Base-by-base conservation (phyloP, 2,113 vertebrate species). In the Xiphophorus maculatus region DNA sequence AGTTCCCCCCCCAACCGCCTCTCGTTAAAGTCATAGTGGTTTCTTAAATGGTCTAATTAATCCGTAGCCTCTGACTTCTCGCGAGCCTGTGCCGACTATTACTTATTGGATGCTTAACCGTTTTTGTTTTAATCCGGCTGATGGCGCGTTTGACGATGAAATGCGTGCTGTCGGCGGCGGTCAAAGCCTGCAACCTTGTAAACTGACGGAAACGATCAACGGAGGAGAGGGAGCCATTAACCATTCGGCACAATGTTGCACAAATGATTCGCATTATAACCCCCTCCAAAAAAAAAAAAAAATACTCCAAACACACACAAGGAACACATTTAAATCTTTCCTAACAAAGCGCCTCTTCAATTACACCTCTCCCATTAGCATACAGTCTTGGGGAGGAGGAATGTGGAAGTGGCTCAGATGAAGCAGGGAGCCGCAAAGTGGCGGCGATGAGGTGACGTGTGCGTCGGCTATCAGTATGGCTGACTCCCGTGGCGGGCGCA, bases 341-440 rank as follows among this genome's bases (percentile, higher is more conserved):
- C 90, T 91, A 92, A 92, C 81, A 79, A 92, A 92, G 85, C 80
- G 60, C 75, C 82, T 90, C 90, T 37, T 93, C 90, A 91, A 92
- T 92, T 93, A 91, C 91, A 90, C 87, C 87, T 89, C 80, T 83
- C 77, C 80, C 82, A 92, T 93, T 93, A 90, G 78, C 90, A 90
- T 92, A 80, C 76, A 69, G 79, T 84, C 44, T 81, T 87, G 81
- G 86, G 76, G 81, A 87, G 83, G 88, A 92, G 80, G 76, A 92
- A 92, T 92, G 91, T 92, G 90, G 84, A 92, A 92, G 91, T 90
- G 80, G 80, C 17, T 73, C 40, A 83, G 87, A 83, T 81, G 86
- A 89, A 89, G 86, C 30, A 69, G 77, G 63, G 76, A 71, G 63
- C 64, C 73, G 29, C 65, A 75, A 79, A 68, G 70, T 83, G 81